Conservation (phyloP, 1,140 invertebrate species). For the Eriosoma lanigerum region DNA sequence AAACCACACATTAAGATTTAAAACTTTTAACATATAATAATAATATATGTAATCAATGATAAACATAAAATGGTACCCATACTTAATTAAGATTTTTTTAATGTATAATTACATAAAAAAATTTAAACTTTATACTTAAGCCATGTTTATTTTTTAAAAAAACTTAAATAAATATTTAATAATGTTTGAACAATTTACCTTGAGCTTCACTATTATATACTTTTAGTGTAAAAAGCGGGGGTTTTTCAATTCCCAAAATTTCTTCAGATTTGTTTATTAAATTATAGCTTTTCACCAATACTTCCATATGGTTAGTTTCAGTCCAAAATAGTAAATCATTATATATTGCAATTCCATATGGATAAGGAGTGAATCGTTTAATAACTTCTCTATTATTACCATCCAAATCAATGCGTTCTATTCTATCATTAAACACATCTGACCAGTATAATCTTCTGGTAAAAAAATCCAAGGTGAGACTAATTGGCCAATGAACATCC, state of each 20-base stretch:
- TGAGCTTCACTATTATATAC: constrained; percentile 63
- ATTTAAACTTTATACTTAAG: no score
- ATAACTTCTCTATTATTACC: constrained; percentile 59
- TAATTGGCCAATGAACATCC: constrained; percentile 63
- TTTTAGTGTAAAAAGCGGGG: constrained; percentile 67
- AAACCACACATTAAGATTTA: background rate
- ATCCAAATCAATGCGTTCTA: constrained; percentile 62
- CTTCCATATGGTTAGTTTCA: constrained; percentile 62
- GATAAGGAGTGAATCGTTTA: constrained; percentile 60
- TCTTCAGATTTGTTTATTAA: constrained; percentile 58
- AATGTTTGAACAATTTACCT: constrained; percentile 58
- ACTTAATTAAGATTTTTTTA: no score
- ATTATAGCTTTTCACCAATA: constrained; percentile 62
- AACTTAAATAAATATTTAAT: no score
- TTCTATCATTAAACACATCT: constrained; percentile 62
- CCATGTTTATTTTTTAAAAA: no score
- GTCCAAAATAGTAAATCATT: constrained; percentile 62
- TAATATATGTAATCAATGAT: no score
- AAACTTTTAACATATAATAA: background rate
- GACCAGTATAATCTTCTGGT: constrained; percentile 63
- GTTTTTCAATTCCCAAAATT: constrained; percentile 61
- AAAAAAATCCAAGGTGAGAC: constrained; percentile 62
- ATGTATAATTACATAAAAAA: no score
- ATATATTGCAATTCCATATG: constrained; percentile 62
- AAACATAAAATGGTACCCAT: no score